Evolutionary conservation across 2,797 vertebrate species (phyloP).

Genomic region (Todus mexicanus): DNA sequence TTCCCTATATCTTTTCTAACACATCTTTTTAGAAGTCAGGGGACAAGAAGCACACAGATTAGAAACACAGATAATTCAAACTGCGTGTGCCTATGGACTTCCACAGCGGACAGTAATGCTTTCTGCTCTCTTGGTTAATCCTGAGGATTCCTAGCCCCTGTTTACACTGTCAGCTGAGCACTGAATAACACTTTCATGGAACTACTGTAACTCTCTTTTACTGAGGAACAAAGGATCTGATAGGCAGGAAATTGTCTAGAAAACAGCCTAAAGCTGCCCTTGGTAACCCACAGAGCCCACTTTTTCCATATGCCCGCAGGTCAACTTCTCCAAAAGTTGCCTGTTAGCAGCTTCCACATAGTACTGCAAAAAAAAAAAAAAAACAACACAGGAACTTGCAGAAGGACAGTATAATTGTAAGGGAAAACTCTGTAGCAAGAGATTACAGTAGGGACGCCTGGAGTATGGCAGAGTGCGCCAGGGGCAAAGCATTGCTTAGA

Average conservation of each 20-base stretch:
- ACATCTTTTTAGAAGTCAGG: neutral
- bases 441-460: neutral
- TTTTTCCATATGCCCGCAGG: neutral
- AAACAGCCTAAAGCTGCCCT: neutral
- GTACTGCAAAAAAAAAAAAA: neutral
- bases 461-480: neutral
- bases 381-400: neutral
- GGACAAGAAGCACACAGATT: neutral
- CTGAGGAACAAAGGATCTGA: neutral
- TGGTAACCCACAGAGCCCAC: neutral
- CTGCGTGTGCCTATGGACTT: neutral
- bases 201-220: neutral
- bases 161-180: fast-evolving
- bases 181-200: neutral
- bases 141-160: neutral
- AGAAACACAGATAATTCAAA: neutral
- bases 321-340: neutral
- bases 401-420: neutral
- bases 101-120: neutral
- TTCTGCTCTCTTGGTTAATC: neutral
- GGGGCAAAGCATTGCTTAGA: fast-evolving
- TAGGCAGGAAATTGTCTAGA: neutral
- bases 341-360: neutral
- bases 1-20: neutral
- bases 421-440: neutral